These are phyloP conservation scores for Dicrostonyx torquatus DNA, from an alignment of 2,797 vertebrate species.

Conservation along the genomic window DNA sequence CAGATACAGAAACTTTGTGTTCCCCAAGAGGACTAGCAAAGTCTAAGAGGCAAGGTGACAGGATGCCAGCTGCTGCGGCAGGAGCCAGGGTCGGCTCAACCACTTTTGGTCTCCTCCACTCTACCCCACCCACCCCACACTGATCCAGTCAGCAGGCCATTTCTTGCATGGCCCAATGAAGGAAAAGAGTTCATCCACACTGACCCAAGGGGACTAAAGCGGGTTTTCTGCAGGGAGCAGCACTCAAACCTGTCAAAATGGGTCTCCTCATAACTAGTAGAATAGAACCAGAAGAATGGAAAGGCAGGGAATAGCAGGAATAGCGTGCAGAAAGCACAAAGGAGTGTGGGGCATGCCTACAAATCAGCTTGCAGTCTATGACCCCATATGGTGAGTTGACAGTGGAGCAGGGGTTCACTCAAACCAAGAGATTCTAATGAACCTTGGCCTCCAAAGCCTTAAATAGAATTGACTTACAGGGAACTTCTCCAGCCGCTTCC, in stretches of 20 bases:
- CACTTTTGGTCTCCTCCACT: accelerated
- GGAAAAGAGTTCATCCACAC: neutral
- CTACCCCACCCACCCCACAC: neutral
- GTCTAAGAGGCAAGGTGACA: neutral
- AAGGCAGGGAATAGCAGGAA: neutral
- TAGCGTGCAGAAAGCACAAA: no score
- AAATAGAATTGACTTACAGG: neutral
- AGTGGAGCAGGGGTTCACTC: neutral
- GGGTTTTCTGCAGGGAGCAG: neutral
- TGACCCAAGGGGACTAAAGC: neutral
- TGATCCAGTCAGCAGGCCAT: neutral
- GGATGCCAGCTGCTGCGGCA: neutral
- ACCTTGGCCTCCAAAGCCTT: neutral
- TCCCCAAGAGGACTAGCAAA: neutral
- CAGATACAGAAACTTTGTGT: neutral
- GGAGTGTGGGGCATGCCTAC: accelerated
- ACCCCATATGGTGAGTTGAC: accelerated
- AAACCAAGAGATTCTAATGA: neutral
- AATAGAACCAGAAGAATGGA: neutral
- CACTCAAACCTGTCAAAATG: neutral
- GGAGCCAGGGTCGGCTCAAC: neutral
- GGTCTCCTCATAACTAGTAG: neutral
- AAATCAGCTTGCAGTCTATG: accelerated
- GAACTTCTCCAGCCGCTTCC: neutral
- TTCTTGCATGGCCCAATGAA: neutral